Percentiles rank a stretch among this genome's conserved stretches.
Conservation (phyloP, 2,888 invertebrate species). For the Ectemnius continuus region DNA sequence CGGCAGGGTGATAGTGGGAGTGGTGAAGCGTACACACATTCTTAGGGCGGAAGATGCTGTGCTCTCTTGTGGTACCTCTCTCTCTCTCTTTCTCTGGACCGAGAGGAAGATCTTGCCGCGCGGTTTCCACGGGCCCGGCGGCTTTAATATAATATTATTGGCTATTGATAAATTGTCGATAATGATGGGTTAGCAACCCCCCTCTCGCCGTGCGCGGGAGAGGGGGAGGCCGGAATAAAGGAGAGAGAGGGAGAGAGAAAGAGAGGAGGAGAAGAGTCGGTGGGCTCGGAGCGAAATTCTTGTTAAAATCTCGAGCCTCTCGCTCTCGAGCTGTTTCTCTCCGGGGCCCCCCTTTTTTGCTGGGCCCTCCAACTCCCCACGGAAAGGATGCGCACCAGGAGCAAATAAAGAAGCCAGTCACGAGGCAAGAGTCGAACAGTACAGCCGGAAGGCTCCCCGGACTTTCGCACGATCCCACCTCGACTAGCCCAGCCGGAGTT, state of each 20-base stretch:
- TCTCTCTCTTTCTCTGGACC: no score
- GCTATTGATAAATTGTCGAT: conserved; percentile 79
- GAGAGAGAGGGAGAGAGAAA: not conserved
- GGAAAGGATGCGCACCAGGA: conserved; percentile 10
- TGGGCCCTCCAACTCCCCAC: conserved; percentile 1
- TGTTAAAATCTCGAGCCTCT: conserved; percentile 55
- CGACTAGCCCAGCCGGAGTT: no score
- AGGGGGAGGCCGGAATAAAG: conserved; percentile 63
- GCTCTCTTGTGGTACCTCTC: no score
- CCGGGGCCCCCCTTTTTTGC: conserved; percentile 14
- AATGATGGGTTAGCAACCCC: conserved; percentile 76
- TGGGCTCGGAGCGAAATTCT: conserved; percentile 60
- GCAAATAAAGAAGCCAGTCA: conserved; percentile 42
- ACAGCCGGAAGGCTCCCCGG: conserved; percentile 28
- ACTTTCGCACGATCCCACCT: conserved; percentile 57
- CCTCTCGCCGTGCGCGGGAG: conserved; percentile 55
- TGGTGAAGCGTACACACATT: no score
- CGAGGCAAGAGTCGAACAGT: conserved; percentile 34
- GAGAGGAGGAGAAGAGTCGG: conserved; percentile 13
- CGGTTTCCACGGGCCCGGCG: conserved; percentile 62
- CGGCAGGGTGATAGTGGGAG: not conserved
- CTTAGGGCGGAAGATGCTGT: no score
- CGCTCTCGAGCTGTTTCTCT: conserved; percentile 28
- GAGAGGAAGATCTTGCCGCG: conserved; percentile 46
- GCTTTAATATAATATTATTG: conserved; percentile 78